Base-by-base conservation (phyloP, 2,113 vertebrate genomes). In the Chloroceryle aenea region DNA sequence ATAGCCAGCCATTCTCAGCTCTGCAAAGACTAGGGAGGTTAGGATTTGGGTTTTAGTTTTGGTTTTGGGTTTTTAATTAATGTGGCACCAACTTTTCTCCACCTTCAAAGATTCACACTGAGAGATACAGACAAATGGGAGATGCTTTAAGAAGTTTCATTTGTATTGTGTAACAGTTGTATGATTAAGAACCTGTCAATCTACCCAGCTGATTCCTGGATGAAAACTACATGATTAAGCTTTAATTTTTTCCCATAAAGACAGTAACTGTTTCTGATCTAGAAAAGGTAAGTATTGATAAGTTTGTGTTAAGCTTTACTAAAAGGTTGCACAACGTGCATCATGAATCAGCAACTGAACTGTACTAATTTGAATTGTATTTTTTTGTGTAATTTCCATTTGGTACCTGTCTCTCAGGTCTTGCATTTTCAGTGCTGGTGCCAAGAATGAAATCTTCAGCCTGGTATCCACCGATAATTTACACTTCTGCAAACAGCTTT, bases 341-440 rank as follows among this genome's bases (percentile, higher is more conserved):
- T 80, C 0, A 0, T 68, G 78, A 91, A 82, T 79, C 62, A 76
- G 56, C 69, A 55, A 38, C 66, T 93, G 59, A 50, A 74, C 64
- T 96, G 85, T 95, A 95, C 92, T 94, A 69, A 81, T 92, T 90
- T 56, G 53, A 74, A 4, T 45, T 96, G 95, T 96, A 66, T 50
- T 88, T 25, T 50, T 88, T 90, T 88, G 81, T 93, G 83, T 96
- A 47, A 92, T 91, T 90, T 87, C 74, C 82, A 77, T 74, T 93
- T 80, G 85, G 85, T 77, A 97, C 80, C 45, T 89, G 45, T 93
- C 75, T 89, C 91, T 91, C 88, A 95, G 83, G 84, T 87, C 87
- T 97, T 94, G 85, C 55, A 80, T 97, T 97, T 95, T 94, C 94
- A 80, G 72, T 95, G 45, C 78, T 89, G 85, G 89, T 97, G 87